A percentile compares a stretch with the other conserved stretches of the same genome.
Evolutionary conservation across 2,113 vertebrate genomes (phyloP).

Genomic region (Phycodurus eques): DNA sequence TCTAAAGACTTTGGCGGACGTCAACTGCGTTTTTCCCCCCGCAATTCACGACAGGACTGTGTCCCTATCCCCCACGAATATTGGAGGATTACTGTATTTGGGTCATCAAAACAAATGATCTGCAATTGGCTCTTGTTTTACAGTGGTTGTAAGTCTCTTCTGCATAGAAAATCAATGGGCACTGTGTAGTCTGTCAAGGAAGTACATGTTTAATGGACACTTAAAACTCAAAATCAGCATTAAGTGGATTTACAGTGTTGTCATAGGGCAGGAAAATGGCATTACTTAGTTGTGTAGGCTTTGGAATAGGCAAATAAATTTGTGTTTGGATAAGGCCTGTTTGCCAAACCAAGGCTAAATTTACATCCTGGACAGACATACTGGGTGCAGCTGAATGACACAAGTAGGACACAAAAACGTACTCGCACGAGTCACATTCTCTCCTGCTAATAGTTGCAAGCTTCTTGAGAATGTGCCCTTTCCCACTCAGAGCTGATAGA

Average conservation of each 20-base stretch:
- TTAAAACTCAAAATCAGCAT: not conserved
- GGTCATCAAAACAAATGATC: too few species aligned
- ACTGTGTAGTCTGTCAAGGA: not conserved
- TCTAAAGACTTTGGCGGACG: too few species aligned
- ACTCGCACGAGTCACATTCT: conserved; percentile 5
- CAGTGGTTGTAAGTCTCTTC: not conserved
- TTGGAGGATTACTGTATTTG: too few species aligned
- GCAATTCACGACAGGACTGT: too few species aligned
- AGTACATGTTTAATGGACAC: not conserved
- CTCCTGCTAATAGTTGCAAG: conserved; percentile 20
- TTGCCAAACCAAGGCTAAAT: conserved; percentile 26
- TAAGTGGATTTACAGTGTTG: not conserved
- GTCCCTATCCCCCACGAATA: too few species aligned
- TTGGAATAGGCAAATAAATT: conserved; percentile 39
- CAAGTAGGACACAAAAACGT: not conserved
- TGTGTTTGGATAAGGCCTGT: conserved; percentile 21
- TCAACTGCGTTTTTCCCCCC: too few species aligned
- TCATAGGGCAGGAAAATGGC: not conserved
- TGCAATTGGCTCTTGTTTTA: too few species aligned
- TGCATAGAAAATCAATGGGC: not conserved
- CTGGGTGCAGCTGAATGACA: conserved; percentile 24
- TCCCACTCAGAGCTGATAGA: conserved; percentile 48
- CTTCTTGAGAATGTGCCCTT: conserved; percentile 55
- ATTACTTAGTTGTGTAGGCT: conserved; percentile 20
- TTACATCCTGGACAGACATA: conserved; percentile 55